Percentiles rank a stretch among this genome's conserved stretches.
Conservation (phyloP, 1,140 invertebrate species). For the Melitaea cinxia region DNA sequence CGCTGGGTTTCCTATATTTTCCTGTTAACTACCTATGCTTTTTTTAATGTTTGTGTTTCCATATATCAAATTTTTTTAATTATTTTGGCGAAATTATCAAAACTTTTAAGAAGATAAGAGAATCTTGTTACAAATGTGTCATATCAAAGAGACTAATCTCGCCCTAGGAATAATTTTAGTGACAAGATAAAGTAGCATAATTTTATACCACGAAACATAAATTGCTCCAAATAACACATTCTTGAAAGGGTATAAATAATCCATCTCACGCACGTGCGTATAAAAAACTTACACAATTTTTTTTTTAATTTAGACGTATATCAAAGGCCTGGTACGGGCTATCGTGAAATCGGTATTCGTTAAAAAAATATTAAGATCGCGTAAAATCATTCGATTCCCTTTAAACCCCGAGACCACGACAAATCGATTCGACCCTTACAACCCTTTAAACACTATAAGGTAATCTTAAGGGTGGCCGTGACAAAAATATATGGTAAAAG, state of each 20-base stretch:
- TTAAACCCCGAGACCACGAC: conserved; percentile 18
- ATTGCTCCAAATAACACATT: neutral
- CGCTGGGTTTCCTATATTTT: too few relatives aligned
- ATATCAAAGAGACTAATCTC: too few relatives aligned
- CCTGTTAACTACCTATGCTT: too few relatives aligned
- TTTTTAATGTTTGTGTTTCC: too few relatives aligned
- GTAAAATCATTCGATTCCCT: conserved; percentile 3
- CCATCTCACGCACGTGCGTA: neutral
- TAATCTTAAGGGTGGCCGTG: conserved; percentile 18
- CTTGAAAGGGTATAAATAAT: too few relatives aligned
- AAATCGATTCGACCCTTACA: conserved; percentile 24
- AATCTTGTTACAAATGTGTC: too few relatives aligned
- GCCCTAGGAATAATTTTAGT: too few relatives aligned
- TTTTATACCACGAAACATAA: too few relatives aligned
- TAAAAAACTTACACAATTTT: neutral
- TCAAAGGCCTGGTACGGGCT: neutral
- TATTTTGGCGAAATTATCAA: too few relatives aligned
- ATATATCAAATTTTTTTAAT: too few relatives aligned
- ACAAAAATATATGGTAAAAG: conserved; percentile 5
- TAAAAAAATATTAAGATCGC: neutral
- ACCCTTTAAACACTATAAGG: conserved; percentile 15
- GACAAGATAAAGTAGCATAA: too few relatives aligned
- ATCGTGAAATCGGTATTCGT: conserved; percentile 1
- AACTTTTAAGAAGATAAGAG: too few relatives aligned
- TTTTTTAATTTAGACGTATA: neutral